Percentiles rank a stretch among this genome's conserved stretches.
Conservation (phyloP, 2,797 vertebrate genomes). For the Momotus momota region DNA sequence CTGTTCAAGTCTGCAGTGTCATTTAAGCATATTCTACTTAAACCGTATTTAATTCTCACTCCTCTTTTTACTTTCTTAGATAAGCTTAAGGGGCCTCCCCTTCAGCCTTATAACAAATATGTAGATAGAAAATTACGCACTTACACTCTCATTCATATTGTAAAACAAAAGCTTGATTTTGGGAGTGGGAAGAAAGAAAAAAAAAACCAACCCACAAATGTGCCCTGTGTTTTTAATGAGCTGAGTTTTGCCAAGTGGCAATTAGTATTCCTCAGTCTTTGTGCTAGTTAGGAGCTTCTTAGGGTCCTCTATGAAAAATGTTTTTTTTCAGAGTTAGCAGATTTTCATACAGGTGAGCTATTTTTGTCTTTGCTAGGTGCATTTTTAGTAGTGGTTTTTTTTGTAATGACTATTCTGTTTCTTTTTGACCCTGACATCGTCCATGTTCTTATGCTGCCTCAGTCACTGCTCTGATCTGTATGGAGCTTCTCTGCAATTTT, state of each 20-base stretch:
- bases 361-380: not conserved
- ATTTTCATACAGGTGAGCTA: slow-evolving; percentile 14
- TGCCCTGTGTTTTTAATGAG: slow-evolving; percentile 5
- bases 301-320: not conserved
- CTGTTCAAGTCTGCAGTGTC: not conserved
- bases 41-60: not conserved
- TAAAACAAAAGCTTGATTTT: not conserved
- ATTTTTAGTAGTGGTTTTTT: not conserved
- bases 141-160: not conserved
- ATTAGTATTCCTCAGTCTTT: not conserved
- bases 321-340: not conserved
- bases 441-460: not conserved
- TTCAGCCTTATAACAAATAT: not conserved
- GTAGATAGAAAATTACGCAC: not conserved
- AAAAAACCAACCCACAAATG: rapidly evolving
- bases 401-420: not conserved
- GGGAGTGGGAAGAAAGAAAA: not conserved
- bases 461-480: not conserved
- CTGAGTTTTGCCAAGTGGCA: slow-evolving; percentile 10
- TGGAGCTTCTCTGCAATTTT: not conserved
- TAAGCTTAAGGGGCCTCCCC: not conserved
- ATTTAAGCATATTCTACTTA: not conserved
- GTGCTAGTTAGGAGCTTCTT: not conserved
- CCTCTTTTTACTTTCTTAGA: not conserved
- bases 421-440: not conserved